A percentile compares a stretch with the other conserved stretches of the same genome.
Conservation (phyloP, 2,113 vertebrate species). For the Callorhinus ursinus region DNA sequence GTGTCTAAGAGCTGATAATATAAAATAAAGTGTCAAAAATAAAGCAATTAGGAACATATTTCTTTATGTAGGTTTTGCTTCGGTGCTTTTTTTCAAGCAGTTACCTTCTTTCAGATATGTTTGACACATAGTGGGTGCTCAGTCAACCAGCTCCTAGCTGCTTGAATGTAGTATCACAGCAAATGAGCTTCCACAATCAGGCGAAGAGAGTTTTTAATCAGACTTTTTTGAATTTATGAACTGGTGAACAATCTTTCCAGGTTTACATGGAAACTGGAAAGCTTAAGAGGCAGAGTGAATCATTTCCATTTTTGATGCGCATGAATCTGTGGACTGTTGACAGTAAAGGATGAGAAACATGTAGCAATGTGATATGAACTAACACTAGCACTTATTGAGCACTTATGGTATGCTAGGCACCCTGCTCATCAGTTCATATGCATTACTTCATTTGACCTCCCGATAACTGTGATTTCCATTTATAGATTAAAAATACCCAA, state of each 20-base stretch:
- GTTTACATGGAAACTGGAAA: neutral
- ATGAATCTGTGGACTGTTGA: neutral
- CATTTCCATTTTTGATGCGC: neutral
- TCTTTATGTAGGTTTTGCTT: conserved; percentile 43
- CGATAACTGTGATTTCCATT: neutral
- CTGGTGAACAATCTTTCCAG: neutral
- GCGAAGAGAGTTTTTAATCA: neutral
- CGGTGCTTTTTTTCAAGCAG: neutral
- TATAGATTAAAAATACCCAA: neutral
- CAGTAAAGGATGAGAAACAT: neutral
- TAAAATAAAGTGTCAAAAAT: conserved; percentile 31
- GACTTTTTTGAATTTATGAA: conserved; percentile 25
- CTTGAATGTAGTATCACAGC: neutral
- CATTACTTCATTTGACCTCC: neutral
- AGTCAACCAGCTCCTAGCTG: neutral
- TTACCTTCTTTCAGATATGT: neutral
- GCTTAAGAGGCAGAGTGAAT: neutral
- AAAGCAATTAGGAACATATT: neutral
- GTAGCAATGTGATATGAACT: neutral
- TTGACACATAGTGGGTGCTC: neutral
- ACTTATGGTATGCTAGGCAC: neutral
- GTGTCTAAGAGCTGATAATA: neutral
- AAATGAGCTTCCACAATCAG: neutral
- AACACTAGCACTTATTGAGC: neutral
- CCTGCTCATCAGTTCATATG: neutral